A percentile compares a stretch with the other conserved stretches of the same genome.
Evolutionary conservation across 2,797 vertebrate genomes (phyloP).

Genomic region (Danio jaintianensis): DNA sequence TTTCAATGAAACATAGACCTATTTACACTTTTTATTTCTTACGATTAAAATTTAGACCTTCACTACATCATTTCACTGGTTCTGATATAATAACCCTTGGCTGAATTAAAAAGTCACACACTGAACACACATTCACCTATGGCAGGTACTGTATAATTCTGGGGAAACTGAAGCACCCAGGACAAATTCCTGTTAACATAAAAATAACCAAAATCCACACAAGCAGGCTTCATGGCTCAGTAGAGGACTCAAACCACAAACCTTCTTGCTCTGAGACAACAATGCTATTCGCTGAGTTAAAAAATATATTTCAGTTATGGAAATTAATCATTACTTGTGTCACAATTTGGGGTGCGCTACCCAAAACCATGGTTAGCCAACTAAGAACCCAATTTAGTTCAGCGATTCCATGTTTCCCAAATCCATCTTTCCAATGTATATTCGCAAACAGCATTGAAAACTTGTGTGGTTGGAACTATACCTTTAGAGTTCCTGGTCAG

Average conservation of each 20-base stretch:
- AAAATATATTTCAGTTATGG: too few species aligned
- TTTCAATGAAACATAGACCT: neutral
- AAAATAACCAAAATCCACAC: neutral
- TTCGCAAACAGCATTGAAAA: too few species aligned
- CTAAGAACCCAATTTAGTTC: too few species aligned
- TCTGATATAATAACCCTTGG: neutral
- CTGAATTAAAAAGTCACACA: neutral
- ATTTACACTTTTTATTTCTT: neutral
- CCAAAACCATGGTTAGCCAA: too few species aligned
- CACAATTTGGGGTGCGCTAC: too few species aligned
- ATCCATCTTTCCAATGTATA: too few species aligned
- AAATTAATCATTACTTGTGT: too few species aligned
- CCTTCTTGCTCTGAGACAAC: neutral
- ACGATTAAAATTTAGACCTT: neutral
- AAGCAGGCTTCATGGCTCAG: neutral
- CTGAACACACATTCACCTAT: neutral
- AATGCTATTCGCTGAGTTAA: neutral
- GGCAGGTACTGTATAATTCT: neutral
- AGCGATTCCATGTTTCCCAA: too few species aligned
- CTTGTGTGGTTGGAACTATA: too few species aligned
- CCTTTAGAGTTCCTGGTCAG: too few species aligned
- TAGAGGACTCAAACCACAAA: neutral
- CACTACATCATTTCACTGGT: neutral
- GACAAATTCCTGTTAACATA: neutral
- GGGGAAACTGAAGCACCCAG: neutral